phyloP scores from a whole-genome alignment of 2,888 invertebrate genomes.

The Glyphotaelius pellucidus region DNA sequence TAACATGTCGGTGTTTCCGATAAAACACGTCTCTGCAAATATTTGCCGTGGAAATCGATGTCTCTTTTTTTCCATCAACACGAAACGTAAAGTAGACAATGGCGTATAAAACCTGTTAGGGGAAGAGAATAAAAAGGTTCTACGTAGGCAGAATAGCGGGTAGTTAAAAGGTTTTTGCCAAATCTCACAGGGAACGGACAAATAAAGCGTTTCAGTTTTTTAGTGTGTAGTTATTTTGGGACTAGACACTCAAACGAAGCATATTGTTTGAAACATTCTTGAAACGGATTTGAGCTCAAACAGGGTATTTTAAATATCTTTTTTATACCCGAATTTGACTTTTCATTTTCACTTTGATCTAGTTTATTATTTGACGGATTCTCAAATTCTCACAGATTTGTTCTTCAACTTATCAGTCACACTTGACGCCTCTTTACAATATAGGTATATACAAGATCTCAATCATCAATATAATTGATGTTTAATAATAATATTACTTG shows the following conservation, averaged over 20 bases:
- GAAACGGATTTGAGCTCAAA: background rate
- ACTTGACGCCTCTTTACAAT: background rate
- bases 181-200: conserved; percentile 35
- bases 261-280: background rate
- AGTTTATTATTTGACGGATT: background rate
- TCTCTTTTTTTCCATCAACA: conserved; percentile 46
- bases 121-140: conserved; percentile 34
- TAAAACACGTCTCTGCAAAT: conserved; percentile 49
- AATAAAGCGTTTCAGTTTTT: conserved; percentile 42
- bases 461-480: too few relatives aligned
- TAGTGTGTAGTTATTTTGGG: conserved; percentile 14
- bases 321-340: background rate
- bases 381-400: background rate
- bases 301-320: background rate
- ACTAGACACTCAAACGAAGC: conserved; percentile 19
- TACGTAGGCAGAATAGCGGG: conserved; percentile 45
- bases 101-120: conserved; percentile 46
- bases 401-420: background rate
- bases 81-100: conserved; percentile 44
- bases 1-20: conserved; percentile 24
- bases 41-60: conserved; percentile 50
- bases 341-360: background rate
- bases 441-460: background rate
- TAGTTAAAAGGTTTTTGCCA: conserved; percentile 48
- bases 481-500: too few relatives aligned